Conservation (phyloP, 2,888 invertebrate species). For the Periphyllus acericola region DNA sequence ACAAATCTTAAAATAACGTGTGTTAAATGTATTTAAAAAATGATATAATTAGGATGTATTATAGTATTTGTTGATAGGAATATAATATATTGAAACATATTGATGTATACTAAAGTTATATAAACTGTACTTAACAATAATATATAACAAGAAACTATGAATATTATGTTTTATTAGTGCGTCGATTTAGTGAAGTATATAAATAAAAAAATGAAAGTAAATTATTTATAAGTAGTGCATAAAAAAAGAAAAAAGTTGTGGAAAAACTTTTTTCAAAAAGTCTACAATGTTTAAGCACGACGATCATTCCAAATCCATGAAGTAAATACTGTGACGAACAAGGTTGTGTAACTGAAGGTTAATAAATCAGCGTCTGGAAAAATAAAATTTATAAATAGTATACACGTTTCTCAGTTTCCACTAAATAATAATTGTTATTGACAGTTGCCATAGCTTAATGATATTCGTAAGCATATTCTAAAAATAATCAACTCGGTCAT, state of each 20-base stretch:
- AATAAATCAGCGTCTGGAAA: slow-evolving; percentile 50
- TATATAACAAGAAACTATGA: neutral
- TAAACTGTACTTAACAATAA: neutral
- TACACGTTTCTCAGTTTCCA: no score
- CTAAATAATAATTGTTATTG: neutral
- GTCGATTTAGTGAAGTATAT: neutral
- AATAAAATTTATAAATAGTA: neutral
- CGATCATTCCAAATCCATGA: slow-evolving; percentile 50
- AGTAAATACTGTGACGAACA: slow-evolving; percentile 25
- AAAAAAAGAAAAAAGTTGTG: slow-evolving; percentile 21
- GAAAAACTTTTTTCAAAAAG: slow-evolving; percentile 26
- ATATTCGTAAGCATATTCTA: neutral
- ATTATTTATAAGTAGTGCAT: slow-evolving; percentile 15
- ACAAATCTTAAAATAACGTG: slow-evolving; percentile 38
- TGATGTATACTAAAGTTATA: neutral
- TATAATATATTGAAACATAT: slow-evolving; percentile 9
- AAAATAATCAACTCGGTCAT: neutral
- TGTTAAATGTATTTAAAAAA: slow-evolving; percentile 3
- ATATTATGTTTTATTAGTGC: slow-evolving; percentile 11
- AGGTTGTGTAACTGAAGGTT: slow-evolving; percentile 19
- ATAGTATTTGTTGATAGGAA: slow-evolving; percentile 22
- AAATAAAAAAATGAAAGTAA: slow-evolving; percentile 11
- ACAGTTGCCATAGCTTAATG: neutral
- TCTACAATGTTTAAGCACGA: slow-evolving; percentile 17
- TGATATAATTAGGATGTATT: neutral